Conservation (phyloP, 2,113 vertebrate genomes). For the Leiothrix lutea region DNA sequence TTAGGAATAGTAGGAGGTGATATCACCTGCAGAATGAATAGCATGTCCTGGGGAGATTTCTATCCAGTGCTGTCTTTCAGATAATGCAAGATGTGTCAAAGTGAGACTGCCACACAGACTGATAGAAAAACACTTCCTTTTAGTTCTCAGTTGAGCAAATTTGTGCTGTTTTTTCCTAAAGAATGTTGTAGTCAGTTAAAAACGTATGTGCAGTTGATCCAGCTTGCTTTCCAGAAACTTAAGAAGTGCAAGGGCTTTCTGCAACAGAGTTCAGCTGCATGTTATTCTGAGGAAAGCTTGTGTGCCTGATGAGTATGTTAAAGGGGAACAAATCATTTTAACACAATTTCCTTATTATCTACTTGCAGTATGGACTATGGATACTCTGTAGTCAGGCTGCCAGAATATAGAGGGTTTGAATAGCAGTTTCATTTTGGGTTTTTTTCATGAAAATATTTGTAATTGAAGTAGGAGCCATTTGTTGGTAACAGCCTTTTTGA, state of each 20-base stretch:
- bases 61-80: conserved; percentile 25
- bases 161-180: background rate
- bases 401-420: background rate
- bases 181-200: conserved; percentile 49
- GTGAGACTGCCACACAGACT: conserved; percentile 49
- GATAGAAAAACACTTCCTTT: conserved; percentile 35
- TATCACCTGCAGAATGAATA: conserved; percentile 1
- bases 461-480: conserved; percentile 13
- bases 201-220: conserved; percentile 34
- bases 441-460: background rate
- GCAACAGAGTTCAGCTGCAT: conserved; percentile 27
- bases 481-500: conserved; percentile 32
- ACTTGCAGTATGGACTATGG: conserved; percentile 26
- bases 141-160: conserved; percentile 55
- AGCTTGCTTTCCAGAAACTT: conserved; percentile 56
- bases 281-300: conserved; percentile 56
- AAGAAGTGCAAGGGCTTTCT: conserved; percentile 3
- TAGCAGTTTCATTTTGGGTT: background rate
- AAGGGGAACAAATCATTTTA: conserved; percentile 71
- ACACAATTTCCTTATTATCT: conserved; percentile 43
- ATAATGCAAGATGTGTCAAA: conserved; percentile 28
- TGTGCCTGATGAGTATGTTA: conserved; percentile 62
- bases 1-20: conserved; percentile 34
- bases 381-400: background rate
- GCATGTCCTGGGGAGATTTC: conserved; percentile 45